phyloP scores from a whole-genome alignment of 2,888 invertebrate species.

The Caprella mutica region DNA sequence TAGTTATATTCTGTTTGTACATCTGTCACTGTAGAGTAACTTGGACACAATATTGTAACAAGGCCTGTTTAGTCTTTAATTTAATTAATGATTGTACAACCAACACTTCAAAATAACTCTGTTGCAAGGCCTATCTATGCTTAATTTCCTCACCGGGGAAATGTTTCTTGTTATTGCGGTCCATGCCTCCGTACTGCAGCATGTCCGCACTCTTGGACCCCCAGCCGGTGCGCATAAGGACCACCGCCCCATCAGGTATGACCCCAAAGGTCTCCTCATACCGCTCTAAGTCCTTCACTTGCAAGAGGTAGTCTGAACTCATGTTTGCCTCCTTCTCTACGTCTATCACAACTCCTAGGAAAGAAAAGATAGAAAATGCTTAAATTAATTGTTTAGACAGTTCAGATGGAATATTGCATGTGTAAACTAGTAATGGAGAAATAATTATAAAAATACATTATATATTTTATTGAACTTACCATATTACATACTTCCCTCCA shows the following conservation, averaged over 20 bases:
- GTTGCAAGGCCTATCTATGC: conserved; percentile 9
- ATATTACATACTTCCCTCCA: no score
- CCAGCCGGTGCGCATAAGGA: conserved; percentile 29
- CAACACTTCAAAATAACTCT: no score
- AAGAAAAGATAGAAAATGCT: not conserved
- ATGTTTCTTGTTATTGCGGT: conserved; percentile 19
- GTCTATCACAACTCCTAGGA: conserved; percentile 25
- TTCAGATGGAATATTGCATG: no score
- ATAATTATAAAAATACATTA: no score
- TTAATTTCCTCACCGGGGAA: conserved; percentile 16
- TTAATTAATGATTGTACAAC: no score
- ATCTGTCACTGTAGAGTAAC: no score
- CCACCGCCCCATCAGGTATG: conserved; percentile 24
- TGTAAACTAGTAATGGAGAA: no score
- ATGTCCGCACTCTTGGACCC: conserved; percentile 7
- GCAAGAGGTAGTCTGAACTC: conserved; percentile 28
- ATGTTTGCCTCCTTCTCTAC: conserved; percentile 6
- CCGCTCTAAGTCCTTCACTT: conserved; percentile 20
- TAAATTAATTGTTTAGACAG: no score
- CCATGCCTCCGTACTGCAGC: conserved; percentile 18
- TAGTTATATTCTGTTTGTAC: no score
- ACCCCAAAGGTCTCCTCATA: conserved; percentile 24
- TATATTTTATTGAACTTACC: no score
- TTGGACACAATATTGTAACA: no score
- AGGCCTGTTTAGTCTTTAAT: no score